Conservation (phyloP, 2,797 vertebrate genomes). For the Aeoliscus strigatus region DNA sequence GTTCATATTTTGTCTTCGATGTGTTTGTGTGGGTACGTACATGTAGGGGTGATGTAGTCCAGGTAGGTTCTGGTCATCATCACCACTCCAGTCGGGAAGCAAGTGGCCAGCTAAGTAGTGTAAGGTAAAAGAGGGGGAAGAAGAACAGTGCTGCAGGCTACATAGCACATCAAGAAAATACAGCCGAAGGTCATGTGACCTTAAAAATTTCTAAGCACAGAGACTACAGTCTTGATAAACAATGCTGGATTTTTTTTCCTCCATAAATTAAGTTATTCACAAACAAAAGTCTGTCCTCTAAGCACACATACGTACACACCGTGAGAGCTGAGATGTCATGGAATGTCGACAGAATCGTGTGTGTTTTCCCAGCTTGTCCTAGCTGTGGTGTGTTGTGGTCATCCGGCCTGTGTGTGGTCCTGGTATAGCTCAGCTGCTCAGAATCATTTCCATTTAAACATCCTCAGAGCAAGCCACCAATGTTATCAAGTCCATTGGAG, state of each 20-base stretch:
- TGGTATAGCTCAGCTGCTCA: conserved; percentile 60
- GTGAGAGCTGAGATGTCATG: conserved; percentile 20
- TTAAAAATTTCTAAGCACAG: no score
- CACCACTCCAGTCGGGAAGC: conserved; percentile 70
- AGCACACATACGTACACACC: conserved; percentile 10
- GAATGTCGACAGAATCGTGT: conserved; percentile 40
- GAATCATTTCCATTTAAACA: conserved; percentile 68
- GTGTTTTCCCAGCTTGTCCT: conserved; percentile 65
- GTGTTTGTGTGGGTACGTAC: conserved; percentile 41
- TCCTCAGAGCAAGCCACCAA: conserved; percentile 55
- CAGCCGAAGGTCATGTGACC: no score
- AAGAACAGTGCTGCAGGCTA: conserved; percentile 9
- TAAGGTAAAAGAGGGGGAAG: conserved; percentile 17
- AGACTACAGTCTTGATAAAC: no score
- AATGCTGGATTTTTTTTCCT: conserved; percentile 5
- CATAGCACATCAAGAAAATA: no score
- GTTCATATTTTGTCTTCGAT: conserved; percentile 72
- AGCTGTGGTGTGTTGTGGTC: conserved; percentile 58
- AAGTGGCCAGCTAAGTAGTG: conserved; percentile 20
- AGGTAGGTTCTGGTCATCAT: conserved; percentile 87
- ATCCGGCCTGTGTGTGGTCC: conserved; percentile 68
- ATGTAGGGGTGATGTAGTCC: conserved; percentile 26
- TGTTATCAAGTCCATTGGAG: conserved; percentile 57
- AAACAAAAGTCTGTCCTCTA: conserved; percentile 14
- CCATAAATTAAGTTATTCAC: conserved; percentile 13